phyloP scores from a whole-genome alignment of 2,888 invertebrate species.

The Pachycephus smyrnensis region DNA sequence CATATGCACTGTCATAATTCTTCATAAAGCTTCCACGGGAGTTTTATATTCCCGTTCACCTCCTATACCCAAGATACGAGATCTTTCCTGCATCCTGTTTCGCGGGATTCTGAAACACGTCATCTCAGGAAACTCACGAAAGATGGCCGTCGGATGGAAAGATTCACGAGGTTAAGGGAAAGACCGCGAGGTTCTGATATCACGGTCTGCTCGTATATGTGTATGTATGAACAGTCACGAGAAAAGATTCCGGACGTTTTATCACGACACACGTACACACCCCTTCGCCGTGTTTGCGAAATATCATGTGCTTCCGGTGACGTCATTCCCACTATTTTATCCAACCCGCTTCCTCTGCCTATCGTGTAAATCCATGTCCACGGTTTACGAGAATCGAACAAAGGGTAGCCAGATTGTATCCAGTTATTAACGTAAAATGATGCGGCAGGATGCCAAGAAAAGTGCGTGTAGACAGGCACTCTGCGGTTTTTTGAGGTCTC shows the following conservation, averaged over 20 bases:
- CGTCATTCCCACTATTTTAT: constrained; percentile 20
- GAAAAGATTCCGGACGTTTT: constrained; percentile 39
- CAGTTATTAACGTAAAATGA: background rate
- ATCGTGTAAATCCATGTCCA: background rate
- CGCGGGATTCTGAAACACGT: background rate
- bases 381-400: background rate
- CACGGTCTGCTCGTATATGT: background rate
- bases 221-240: background rate
- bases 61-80: background rate
- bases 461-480: background rate
- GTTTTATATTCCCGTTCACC: background rate
- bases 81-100: background rate
- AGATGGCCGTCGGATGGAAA: background rate
- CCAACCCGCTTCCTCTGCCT: constrained; percentile 28
- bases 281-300: constrained; percentile 31
- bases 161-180: background rate
- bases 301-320: constrained; percentile 43
- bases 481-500: background rate
- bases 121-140: background rate
- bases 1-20: background rate
- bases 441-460: background rate
- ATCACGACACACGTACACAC: constrained; percentile 32
- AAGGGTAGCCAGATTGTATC: background rate
- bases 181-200: background rate
- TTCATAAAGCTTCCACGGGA: background rate